Evolutionary conservation across 2,888 invertebrate species (phyloP).

Genomic region (Pandemis cinnamomeana): DNA sequence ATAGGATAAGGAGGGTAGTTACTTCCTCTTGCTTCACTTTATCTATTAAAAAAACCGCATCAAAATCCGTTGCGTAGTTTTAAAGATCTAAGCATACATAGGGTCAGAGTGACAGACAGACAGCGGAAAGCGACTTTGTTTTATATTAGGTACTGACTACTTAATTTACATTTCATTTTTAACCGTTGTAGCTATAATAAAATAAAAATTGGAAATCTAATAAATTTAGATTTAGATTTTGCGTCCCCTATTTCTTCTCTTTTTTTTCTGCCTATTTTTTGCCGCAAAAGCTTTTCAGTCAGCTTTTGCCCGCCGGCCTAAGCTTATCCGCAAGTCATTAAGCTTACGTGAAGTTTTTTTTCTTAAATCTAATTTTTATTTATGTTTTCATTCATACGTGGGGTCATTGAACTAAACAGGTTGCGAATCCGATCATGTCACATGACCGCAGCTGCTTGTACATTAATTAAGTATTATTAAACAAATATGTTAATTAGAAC

Average conservation of each 20-base stretch:
- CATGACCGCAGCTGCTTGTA: conserved; percentile 2
- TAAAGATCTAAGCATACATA: too few species aligned
- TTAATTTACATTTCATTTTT: too few species aligned
- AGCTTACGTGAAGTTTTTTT: conserved; percentile 2
- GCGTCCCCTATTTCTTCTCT: not conserved
- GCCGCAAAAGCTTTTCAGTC: not conserved
- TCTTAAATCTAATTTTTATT: not conserved
- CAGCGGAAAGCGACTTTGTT: too few species aligned
- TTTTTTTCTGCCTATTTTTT: not conserved
- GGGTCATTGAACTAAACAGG: conserved; percentile 37
- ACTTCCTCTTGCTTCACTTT: too few species aligned
- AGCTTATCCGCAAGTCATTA: conserved; percentile 4
- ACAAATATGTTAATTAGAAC: conserved; percentile 15
- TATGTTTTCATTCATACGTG: conserved; percentile 30
- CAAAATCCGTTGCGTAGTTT: too few species aligned
- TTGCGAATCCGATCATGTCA: conserved; percentile 20
- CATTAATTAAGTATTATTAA: conserved; percentile 20
- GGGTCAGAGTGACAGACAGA: too few species aligned
- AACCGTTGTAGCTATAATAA: too few species aligned
- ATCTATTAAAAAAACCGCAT: too few species aligned
- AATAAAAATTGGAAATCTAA: too few species aligned
- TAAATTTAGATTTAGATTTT: not conserved
- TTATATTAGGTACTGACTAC: too few species aligned
- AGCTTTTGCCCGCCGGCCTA: conserved; percentile 1
- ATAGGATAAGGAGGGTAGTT: too few species aligned